Percentiles rank a stretch among this genome's conserved stretches.
Conservation (phyloP, 2,888 invertebrate genomes). For the Volucella bombylans region DNA sequence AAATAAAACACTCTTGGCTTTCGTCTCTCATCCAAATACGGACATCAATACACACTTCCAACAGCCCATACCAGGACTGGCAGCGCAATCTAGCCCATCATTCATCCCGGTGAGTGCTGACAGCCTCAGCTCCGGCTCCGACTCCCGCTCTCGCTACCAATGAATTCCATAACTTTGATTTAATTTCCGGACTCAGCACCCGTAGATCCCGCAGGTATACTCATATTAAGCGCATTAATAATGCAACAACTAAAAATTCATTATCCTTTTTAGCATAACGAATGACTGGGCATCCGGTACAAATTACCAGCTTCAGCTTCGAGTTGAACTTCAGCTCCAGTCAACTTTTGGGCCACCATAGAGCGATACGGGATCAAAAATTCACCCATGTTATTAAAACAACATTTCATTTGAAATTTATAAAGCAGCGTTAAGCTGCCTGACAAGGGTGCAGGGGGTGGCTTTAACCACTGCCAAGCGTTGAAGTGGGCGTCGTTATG, state of each 20-base stretch:
- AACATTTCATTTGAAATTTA: constrained; percentile 74
- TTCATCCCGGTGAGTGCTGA: constrained; percentile 59
- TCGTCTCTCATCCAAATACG: constrained; percentile 26
- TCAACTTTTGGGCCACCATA: constrained; percentile 22
- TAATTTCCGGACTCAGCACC: constrained; percentile 73
- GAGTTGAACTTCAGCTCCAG: constrained; percentile 1
- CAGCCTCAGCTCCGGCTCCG: constrained; percentile 39
- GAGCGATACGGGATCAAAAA: constrained; percentile 59
- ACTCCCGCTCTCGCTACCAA: background rate
- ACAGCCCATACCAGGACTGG: constrained; percentile 50
- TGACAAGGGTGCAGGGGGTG: constrained; percentile 19
- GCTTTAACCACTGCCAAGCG: constrained; percentile 11
- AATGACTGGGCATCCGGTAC: constrained; percentile 67
- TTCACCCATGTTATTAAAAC: constrained; percentile 73
- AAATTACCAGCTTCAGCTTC: constrained; percentile 56
- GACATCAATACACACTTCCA: constrained; percentile 33
- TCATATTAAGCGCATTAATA: constrained; percentile 76
- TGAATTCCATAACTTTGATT: constrained; percentile 73
- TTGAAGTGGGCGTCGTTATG: background rate
- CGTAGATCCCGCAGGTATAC: constrained; percentile 70
- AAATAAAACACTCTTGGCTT: constrained; percentile 55
- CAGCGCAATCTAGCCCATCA: constrained; percentile 35
- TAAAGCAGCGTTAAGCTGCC: constrained; percentile 69
- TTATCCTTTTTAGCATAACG: constrained; percentile 75
- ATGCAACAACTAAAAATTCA: constrained; percentile 79